phyloP scores from a whole-genome alignment of 2,113 vertebrate species.

The Pachyramphus minor region DNA sequence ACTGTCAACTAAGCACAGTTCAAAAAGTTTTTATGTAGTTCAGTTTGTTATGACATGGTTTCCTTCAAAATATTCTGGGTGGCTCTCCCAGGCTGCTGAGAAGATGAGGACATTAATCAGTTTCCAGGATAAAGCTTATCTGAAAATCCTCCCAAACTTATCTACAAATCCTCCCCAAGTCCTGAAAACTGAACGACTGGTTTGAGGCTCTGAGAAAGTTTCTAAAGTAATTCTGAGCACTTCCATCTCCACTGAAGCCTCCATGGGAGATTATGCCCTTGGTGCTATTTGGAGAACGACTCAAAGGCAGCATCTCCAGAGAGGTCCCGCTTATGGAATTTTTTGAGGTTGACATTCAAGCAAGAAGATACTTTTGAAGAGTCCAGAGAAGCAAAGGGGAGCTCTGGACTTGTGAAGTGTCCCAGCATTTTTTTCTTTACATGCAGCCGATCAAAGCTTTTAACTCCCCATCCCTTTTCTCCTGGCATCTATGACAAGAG shows the following conservation, averaged over 20 bases:
- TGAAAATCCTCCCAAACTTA: neutral
- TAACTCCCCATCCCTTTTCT: neutral
- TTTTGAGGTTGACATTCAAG: neutral
- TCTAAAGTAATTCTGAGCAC: neutral
- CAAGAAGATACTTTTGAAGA: neutral
- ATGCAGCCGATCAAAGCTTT: constrained; percentile 45
- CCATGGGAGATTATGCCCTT: neutral
- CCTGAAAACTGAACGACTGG: neutral
- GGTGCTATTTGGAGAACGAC: neutral
- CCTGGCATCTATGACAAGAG: constrained; percentile 31
- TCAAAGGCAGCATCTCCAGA: neutral
- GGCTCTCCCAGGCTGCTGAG: neutral
- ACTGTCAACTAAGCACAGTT: neutral
- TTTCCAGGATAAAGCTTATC: neutral
- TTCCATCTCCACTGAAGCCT: neutral
- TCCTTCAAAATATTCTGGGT: neutral
- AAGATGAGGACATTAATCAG: neutral
- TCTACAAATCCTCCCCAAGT: neutral
- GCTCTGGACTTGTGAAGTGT: constrained; percentile 13
- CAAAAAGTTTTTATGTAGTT: neutral
- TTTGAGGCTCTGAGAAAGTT: neutral
- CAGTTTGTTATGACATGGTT: neutral
- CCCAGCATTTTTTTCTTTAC: neutral
- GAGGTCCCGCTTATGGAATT: neutral
- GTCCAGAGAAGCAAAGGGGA: neutral